Evolutionary conservation across 1,140 invertebrate species (phyloP), one percentile per base, ranked within the genome.

Genomic region (Glomeris maerens): DNA sequence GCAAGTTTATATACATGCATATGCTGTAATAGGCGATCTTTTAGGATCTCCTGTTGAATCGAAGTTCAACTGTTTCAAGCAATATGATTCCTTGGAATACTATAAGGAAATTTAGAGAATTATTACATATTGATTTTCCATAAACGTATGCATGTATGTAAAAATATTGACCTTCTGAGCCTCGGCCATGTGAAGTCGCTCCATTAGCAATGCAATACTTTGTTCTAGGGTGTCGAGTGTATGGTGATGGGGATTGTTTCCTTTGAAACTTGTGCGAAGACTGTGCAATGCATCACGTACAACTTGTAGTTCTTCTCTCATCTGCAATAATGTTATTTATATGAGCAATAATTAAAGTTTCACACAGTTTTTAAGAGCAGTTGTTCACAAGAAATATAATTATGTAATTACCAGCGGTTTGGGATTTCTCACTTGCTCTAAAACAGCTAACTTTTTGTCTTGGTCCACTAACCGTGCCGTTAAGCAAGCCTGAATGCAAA

Each of bases 211-310:
- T 25, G 67, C 64, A n/a, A 73, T 64, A 48, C 64, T 68, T 44
- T 69, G 66, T 53, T 73, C 72, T 23, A 73, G 58, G 0, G 64
- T 67, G 56, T 73, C 72, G 27, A 73, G 45, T 0, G 67, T 68
- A 48, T 68, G 66, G 28, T 68, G 69, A 40, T 67, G 64, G 25
- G 68, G 66, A 50, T 71, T 68, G 7, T 65, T 61, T 3, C 57
- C 58, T 58, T 55, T 59, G 55, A 70, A 69, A 53, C 62, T 62
- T 10, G 57, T 58, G 4, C 70, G 59, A 20, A 72, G 56, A 54
- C 63, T 68, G 17, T 59, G 53, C 45, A 72, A 56, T 22, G 70
- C 67, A 45, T 71, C 69, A 42, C 62, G 54, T 2, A 70, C 65
- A n/a, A 70, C 59, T 25, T 67, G 62, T 4, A 71, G 53, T 41